Evolutionary conservation across 2,888 invertebrate species (phyloP).

Genomic region (Hypercompe scribonia): DNA sequence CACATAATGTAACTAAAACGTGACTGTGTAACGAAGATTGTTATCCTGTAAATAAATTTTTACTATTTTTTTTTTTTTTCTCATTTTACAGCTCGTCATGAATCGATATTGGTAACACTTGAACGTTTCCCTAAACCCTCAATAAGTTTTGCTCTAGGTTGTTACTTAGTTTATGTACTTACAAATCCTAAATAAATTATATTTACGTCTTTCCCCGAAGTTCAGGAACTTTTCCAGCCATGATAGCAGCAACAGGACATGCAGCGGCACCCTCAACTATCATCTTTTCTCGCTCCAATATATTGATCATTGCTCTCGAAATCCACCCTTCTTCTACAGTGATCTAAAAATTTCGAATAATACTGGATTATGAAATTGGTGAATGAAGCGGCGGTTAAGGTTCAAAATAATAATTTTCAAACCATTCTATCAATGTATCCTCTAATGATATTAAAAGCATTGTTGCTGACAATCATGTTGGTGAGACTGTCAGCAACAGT

Average conservation of each 20-base stretch:
- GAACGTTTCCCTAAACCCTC: background rate
- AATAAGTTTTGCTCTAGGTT: background rate
- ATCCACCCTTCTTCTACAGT: slow-evolving; percentile 92
- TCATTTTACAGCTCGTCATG: no score
- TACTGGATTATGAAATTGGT: background rate
- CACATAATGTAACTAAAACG: no score
- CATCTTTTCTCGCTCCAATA: slow-evolving; percentile 92
- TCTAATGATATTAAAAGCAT: slow-evolving; percentile 90
- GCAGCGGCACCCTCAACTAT: slow-evolving; percentile 96
- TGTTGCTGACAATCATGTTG: slow-evolving; percentile 91
- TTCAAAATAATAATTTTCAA: background rate
- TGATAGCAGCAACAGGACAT: slow-evolving; percentile 91
- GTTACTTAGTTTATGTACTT: background rate
- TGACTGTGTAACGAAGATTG: no score
- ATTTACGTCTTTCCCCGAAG: slow-evolving; percentile 91
- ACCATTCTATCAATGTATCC: slow-evolving; percentile 92
- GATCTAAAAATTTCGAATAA: slow-evolving; percentile 67
- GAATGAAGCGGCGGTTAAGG: background rate
- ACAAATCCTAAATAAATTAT: background rate
- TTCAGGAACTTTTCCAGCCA: slow-evolving; percentile 91
- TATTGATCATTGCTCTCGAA: slow-evolving; percentile 90
- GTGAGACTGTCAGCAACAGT: slow-evolving; percentile 94
- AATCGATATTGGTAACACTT: background rate
- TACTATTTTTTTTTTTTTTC: no score
- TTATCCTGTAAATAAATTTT: no score